Evolutionary conservation across 2,888 invertebrate species (phyloP).

Genomic region (Drosophila demipolita): DNA sequence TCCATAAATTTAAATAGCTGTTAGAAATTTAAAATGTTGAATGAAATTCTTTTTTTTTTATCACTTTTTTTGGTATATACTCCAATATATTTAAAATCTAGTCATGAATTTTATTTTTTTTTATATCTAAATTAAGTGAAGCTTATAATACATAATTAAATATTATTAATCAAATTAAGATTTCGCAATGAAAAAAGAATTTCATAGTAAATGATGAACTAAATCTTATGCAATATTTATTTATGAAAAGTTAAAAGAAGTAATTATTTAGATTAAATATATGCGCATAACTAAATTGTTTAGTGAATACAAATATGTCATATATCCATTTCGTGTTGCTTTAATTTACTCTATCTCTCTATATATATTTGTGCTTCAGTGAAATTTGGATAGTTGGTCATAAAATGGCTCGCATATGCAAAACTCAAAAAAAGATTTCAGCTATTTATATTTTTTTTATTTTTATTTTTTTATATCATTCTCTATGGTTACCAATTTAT

Average conservation of each 20-base stretch:
- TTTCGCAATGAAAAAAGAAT: too few relatives aligned
- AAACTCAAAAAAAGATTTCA: conserved; percentile 36
- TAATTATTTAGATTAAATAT: conserved; percentile 8
- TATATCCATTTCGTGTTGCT: too few relatives aligned
- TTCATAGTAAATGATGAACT: too few relatives aligned
- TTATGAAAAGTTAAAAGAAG: not conserved
- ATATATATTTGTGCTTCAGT: not conserved
- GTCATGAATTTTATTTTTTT: rapidly evolving
- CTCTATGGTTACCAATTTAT: conserved; percentile 59
- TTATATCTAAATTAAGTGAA: not conserved
- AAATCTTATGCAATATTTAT: too few relatives aligned
- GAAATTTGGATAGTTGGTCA: conserved; percentile 41
- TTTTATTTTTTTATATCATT: conserved; percentile 62
- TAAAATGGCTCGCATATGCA: conserved; percentile 49
- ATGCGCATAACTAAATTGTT: not conserved
- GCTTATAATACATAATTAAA: not conserved
- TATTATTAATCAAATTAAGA: not conserved
- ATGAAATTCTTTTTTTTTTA: not conserved
- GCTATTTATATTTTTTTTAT: conserved; percentile 56
- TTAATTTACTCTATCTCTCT: not conserved
- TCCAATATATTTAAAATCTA: not conserved
- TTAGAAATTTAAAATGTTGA: not conserved
- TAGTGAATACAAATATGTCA: not conserved
- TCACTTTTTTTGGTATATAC: not conserved
- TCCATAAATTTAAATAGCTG: not conserved